Conservation (phyloP, 2,113 vertebrate genomes). For the Syngnathus floridae region DNA sequence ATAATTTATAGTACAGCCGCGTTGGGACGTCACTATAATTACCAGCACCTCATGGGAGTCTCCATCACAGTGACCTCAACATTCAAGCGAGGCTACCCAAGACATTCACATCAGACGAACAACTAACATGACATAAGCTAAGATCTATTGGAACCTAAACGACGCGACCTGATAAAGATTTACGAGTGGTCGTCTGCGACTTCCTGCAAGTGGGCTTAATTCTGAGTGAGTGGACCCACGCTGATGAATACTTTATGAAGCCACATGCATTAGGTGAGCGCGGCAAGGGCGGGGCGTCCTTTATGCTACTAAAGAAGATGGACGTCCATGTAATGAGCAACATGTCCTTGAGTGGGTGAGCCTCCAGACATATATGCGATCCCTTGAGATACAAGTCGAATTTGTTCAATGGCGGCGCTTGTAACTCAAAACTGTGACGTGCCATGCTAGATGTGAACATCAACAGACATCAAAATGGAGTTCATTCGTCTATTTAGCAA, state of each 20-base stretch:
- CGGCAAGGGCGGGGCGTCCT: neutral
- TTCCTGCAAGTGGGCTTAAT: neutral
- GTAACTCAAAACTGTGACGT: neutral
- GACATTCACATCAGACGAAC: constrained; percentile 2
- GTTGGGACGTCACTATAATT: constrained; percentile 38
- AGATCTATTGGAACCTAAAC: neutral
- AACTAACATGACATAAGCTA: neutral
- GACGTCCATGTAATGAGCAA: constrained; percentile 5
- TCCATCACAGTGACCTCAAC: constrained; percentile 36
- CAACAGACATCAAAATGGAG: too few relatives aligned
- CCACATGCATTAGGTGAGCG: neutral
- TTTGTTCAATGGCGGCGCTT: neutral
- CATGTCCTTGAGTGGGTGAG: constrained; percentile 7
- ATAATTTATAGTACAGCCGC: constrained; percentile 28
- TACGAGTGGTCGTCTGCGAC: neutral
- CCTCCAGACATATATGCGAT: neutral
- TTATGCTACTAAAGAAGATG: neutral
- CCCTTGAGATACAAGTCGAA: neutral
- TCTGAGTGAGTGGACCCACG: constrained; percentile 4
- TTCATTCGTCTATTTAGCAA: too few relatives aligned
- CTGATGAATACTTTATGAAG: neutral
- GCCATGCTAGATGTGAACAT: too few relatives aligned
- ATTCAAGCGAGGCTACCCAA: neutral
- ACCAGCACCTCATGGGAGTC: constrained; percentile 26
- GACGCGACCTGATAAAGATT: neutral